Base-by-base conservation (phyloP, 2,797 vertebrate species). In the Psittacula echo region DNA sequence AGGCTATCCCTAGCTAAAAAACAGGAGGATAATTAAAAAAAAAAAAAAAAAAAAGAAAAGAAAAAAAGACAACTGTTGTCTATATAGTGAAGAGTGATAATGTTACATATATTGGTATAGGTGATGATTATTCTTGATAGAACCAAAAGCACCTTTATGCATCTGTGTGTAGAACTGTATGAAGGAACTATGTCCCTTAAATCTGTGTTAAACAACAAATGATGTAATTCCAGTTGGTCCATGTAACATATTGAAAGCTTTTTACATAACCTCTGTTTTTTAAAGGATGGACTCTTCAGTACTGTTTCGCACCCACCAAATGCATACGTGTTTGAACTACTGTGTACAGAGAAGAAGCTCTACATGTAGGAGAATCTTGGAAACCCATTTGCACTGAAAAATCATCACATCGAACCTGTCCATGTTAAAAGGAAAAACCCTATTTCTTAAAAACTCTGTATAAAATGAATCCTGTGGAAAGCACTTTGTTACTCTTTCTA, bases 401-500 rank as follows among this genome's bases (percentile, higher is more conserved):
- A 39, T 71, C 85, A 72, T 77, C 66, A 44, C 39, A 68, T 78
- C 3, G 4, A 54, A 93, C 60, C 53, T 68, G 77, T 68, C 66
- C 30, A 4, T 71, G 27, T n/a, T 17, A 80, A 88, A 81, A 83
- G 32, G 71, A 86, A 71, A 75, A 87, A 51, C 11, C 22, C 0
- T 61, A 8, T 87, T 96, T 96, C 84, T 95, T 85, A 77, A 85
- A 87, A 84, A 32, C 14, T 93, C 68, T 93, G 42, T 96, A 42
- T 87, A 76, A 94, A 94, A 78, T 68, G 70, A 80, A 56, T 93
- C 45, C n/a, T 73, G 10, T 53, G 41, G 82, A 81, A 95, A 95
- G 83, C 85, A 91, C 93, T 97, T 96, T 96, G 87, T 91, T 96
- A 95, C 67, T 93, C 96, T 97, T 97, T 95, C 78, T 97, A 97